Base-by-base conservation (phyloP, 2,797 vertebrate genomes). In the Oryzias dopingdopingensis region DNA sequence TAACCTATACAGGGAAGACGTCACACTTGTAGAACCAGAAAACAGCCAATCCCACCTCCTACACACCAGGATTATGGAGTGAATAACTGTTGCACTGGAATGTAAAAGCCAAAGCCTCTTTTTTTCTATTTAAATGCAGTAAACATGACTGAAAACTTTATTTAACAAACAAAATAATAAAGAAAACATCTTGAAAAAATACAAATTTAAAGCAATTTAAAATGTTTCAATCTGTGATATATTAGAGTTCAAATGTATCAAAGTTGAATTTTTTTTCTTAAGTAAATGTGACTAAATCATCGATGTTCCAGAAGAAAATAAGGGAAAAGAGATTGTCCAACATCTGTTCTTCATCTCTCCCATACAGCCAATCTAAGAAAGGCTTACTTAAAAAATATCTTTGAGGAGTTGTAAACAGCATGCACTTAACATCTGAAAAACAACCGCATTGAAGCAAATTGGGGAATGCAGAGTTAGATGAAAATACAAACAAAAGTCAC, bases 371-470 rank as follows among this genome's bases (percentile, higher is more conserved):
- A 29, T 52, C 42, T 17, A 22, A 55, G 18, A 56, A 26, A 44
- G 8, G 46, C 52, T 41, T 59, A 49, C 48, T 52, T 23, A 40
- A 47, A 22, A 46, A 16, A n/a, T 44, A 37, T 43, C 14, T 40
- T 10, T 22, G 22, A 49, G 46, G 26, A 48, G 29, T 29, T 17
- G 42, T 60, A 50, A 56, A 60, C 48, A 60, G 17, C 43, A 53
- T 14, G 22, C 41, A 65, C 50, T 44, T 65, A 47, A 67, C 16
- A 60, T 58, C 57, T 71, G 47, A 70, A 55, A 14, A 69, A 65
- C 66, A 70, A 59, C 67, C 52, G 44, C 53, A 72, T 77, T 51
- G 71, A 74, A 71, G 53, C 60, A 60, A 74, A 77, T 55, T 65
- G 56, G 59, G 6, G 8, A 76, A 76, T 47, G 43, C 46, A 72